These are phyloP conservation scores for Sinhomidia bicolor DNA, from an alignment of 2,888 invertebrate genomes.

Conservation along the genomic window DNA sequence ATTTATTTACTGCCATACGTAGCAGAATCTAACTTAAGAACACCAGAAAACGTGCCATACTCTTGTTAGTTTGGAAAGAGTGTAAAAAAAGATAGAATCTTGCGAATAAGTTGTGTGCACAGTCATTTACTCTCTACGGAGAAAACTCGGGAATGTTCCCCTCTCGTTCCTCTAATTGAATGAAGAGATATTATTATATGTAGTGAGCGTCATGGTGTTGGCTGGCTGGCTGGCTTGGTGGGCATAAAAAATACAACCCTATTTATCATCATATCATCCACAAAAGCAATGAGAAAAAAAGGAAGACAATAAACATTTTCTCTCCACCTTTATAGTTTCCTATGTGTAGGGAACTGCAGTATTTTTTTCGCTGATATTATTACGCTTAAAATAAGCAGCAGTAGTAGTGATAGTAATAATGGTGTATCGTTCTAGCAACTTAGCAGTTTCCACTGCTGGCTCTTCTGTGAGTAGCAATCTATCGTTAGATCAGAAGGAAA, in stretches of 20 bases:
- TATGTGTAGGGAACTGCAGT: too few relatives aligned
- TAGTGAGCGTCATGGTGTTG: background rate
- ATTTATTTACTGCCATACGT: too few relatives aligned
- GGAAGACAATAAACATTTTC: background rate
- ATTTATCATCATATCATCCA: background rate
- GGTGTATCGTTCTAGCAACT: too few relatives aligned
- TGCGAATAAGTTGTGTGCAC: background rate
- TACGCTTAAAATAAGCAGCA: too few relatives aligned
- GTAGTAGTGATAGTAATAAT: too few relatives aligned
- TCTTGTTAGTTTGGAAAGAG: background rate
- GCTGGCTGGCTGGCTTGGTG: too few relatives aligned
- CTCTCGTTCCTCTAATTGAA: constrained; percentile 13
- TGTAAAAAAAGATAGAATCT: background rate
- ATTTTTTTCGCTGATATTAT: too few relatives aligned
- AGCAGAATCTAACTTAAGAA: too few relatives aligned
- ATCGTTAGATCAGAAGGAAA: background rate
- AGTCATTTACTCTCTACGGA: background rate
- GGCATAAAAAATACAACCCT: background rate
- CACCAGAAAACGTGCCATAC: background rate
- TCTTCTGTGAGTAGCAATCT: background rate
- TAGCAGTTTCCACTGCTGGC: background rate
- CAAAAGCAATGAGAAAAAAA: background rate
- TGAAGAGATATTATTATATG: constrained; percentile 16
- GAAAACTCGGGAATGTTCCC: constrained; percentile 6
- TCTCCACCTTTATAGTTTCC: background rate